Percentiles rank a stretch among this genome's conserved stretches.
phyloP scores from a whole-genome alignment of 1,140 invertebrate species.

The Leptestheria dahalacensis region DNA sequence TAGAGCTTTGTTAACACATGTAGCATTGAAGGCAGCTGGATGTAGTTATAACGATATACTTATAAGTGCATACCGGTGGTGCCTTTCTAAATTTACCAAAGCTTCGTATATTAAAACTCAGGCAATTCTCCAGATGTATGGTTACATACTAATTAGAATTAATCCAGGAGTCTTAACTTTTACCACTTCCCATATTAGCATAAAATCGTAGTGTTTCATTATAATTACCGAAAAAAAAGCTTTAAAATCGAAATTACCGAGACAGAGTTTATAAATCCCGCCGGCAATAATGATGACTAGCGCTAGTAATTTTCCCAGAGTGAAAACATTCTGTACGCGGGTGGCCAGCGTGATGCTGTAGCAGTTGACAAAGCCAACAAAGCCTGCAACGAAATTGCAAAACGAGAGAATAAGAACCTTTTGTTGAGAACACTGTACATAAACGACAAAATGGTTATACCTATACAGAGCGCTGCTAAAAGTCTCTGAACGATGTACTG shows the following conservation, averaged over 20 bases:
- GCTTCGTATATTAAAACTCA: no score
- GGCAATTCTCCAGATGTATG: no score
- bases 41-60: no score
- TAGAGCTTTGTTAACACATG: no score
- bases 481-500: not conserved
- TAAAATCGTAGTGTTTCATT: no score
- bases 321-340: slow-evolving; percentile 42
- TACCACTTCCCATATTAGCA: no score
- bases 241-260: not conserved
- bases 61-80: no score
- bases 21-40: no score
- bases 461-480: not conserved
- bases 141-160: no score
- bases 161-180: no score
- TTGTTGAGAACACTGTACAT: slow-evolving; percentile 18
- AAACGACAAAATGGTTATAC: slow-evolving; percentile 15
- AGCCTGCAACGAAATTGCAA: slow-evolving; percentile 31
- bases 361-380: slow-evolving; percentile 43
- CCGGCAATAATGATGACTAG: slow-evolving; percentile 36
- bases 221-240: not conserved
- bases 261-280: slow-evolving; percentile 32
- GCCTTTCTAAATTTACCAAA: no score
- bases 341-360: slow-evolving; percentile 40
- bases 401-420: slow-evolving; percentile 20
- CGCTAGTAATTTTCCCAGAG: slow-evolving; percentile 39